These are phyloP conservation scores for Metridium senile DNA, from an alignment of 92 coral and sea anemone genomes.

Conservation along the genomic window DNA sequence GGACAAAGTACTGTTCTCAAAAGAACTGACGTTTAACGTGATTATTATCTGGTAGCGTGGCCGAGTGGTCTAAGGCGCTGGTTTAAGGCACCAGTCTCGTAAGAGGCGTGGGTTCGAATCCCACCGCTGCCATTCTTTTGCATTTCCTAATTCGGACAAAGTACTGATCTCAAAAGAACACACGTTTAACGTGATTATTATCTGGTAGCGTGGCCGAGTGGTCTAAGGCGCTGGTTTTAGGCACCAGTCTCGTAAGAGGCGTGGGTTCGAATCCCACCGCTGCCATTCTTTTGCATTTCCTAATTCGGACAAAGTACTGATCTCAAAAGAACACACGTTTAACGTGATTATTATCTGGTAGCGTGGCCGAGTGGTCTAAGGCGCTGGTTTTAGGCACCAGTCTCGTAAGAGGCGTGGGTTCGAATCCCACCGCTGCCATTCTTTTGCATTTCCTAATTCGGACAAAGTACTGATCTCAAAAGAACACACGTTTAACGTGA, in stretches of 20 bases:
- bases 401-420: slow-evolving; percentile 96
- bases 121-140: slow-evolving; percentile 99
- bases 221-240: slow-evolving; percentile 99
- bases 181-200: too few relatives aligned
- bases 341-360: too few relatives aligned
- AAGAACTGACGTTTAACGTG: too few relatives aligned
- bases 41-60: slow-evolving; percentile 96
- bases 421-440: slow-evolving; percentile 99
- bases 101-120: slow-evolving; percentile 99
- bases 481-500: too few relatives aligned
- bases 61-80: slow-evolving; percentile 99
- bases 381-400: slow-evolving; percentile 99
- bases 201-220: slow-evolving; percentile 99
- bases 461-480: too few relatives aligned
- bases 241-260: slow-evolving; percentile 96
- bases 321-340: too few relatives aligned
- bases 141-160: too few relatives aligned
- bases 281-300: slow-evolving; percentile 68
- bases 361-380: slow-evolving; percentile 99
- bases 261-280: slow-evolving; percentile 99
- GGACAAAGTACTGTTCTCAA: too few relatives aligned
- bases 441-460: too few relatives aligned
- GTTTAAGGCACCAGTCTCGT: slow-evolving; percentile 99
- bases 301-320: too few relatives aligned
- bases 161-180: too few relatives aligned